These are phyloP conservation scores for Cassiopea xamachana DNA, from an alignment of 30 jellyfish, hydroid and myxozoan species.

Conservation along the genomic window DNA sequence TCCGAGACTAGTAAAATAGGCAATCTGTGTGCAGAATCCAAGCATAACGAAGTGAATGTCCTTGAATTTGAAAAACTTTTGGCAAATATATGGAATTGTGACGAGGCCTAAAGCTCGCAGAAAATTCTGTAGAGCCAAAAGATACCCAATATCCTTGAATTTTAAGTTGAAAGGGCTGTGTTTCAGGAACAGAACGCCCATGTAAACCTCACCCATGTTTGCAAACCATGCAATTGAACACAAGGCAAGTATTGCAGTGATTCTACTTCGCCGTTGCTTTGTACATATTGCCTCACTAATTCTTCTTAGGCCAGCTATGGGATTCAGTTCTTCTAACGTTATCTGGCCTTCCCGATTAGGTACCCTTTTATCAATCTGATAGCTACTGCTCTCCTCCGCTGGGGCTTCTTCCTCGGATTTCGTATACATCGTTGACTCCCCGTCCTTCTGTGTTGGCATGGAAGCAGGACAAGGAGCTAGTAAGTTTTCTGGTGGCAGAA, in stretches of 20 bases:
- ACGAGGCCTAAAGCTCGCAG: conserved; percentile 37
- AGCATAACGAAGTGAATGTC: conserved; percentile 50
- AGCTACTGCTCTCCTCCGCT: not conserved
- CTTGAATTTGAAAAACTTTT: conserved; percentile 8
- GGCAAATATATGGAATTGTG: conserved; percentile 32
- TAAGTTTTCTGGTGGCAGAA: conserved; percentile 39
- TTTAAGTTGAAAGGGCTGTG: conserved; percentile 63
- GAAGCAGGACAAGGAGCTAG: conserved; percentile 1
- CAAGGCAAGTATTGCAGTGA: conserved; percentile 31
- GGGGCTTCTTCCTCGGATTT: not conserved
- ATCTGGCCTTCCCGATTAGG: not conserved
- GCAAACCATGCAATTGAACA: conserved; percentile 22
- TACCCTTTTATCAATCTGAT: not conserved
- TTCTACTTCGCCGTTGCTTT: conserved; percentile 9
- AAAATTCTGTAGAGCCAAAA: conserved; percentile 8
- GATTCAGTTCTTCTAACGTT: not conserved
- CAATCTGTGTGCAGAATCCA: conserved; percentile 32
- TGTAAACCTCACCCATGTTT: conserved; percentile 51
- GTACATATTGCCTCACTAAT: conserved; percentile 14
- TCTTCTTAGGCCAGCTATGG: conserved; percentile 9
- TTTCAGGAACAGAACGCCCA: conserved; percentile 50
- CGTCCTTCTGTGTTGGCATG: not conserved
- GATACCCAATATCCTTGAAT: conserved; percentile 37
- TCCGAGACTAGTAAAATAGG: conserved; percentile 22
- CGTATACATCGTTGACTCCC: not conserved